phyloP scores from a whole-genome alignment of 1,140 invertebrate species.

The Neuroterus valhalla region DNA sequence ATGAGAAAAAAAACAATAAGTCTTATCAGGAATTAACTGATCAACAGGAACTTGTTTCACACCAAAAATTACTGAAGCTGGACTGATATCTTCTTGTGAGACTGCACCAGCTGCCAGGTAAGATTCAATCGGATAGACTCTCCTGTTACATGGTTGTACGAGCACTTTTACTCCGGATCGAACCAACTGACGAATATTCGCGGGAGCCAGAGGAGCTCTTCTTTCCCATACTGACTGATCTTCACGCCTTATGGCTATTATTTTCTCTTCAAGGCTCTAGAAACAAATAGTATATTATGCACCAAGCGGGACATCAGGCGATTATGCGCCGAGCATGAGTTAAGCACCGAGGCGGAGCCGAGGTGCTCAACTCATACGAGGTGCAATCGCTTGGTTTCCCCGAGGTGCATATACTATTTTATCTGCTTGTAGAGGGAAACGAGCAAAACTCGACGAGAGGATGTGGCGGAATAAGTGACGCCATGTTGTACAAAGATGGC shows the following conservation, averaged over 20 bases:
- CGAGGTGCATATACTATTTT: too few relatives aligned
- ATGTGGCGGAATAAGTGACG: too few relatives aligned
- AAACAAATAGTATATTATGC: too few relatives aligned
- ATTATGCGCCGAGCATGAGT: too few relatives aligned
- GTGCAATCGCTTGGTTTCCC: too few relatives aligned
- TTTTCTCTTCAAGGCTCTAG: conserved; percentile 73
- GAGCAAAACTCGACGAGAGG: too few relatives aligned
- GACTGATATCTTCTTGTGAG: conserved; percentile 96
- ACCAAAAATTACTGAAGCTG: conserved; percentile 96
- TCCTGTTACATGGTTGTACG: conserved; percentile 97
- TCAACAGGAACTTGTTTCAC: conserved; percentile 99
- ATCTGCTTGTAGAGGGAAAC: too few relatives aligned
- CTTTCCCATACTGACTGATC: conserved; percentile 99
- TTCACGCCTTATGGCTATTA: conserved; percentile 92
- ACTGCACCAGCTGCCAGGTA: conserved; percentile 83
- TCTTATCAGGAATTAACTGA: conserved; percentile 94
- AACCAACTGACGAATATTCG: conserved; percentile 91
- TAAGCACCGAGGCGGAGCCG: too few relatives aligned
- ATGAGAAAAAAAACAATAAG: conserved; percentile 99
- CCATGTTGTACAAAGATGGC: too few relatives aligned
- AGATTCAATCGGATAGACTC: conserved; percentile 97
- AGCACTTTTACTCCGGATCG: conserved; percentile 94
- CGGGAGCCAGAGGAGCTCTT: conserved; percentile 93
- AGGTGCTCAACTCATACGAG: too few relatives aligned
- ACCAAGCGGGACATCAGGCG: too few relatives aligned